Evolutionary conservation across 1,140 invertebrate genomes (phyloP), one percentile per base, ranked within the genome.

Genomic region (Lepidurus apus): DNA sequence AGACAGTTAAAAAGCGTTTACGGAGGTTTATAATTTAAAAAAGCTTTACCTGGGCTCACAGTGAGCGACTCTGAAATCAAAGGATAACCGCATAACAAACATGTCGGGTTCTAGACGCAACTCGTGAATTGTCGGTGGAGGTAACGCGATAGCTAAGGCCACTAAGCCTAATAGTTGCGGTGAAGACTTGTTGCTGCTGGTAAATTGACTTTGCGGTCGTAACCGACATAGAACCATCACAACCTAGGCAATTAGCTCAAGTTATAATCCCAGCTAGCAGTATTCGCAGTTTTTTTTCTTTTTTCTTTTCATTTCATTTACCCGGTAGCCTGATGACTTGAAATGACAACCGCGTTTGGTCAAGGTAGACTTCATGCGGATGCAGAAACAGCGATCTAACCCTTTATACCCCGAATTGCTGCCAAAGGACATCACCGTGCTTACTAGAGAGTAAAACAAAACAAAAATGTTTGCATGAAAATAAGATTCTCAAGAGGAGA

Each of bases 261-360:
- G 6, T 5, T 8, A 45, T 45, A n/a, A 44, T n/a, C 44, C 44
- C n/a, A 77, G 1, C 44, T 21, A 65, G 53, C 21, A 65, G 21
- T 11, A 26, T 34, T 34, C 34, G 3, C 4, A 34, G 34, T 34
- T 9, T 65, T 17, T n/a, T 65, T n/a, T 1, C 53, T 65, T 13
- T 65, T 21, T n/a, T 9, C 17, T n/a, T 6, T 65, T 21, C 53
- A 3, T 9, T 13, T 65, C 45, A n/a, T 21, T 92, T 89, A 98
- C 96, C 89, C 96, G 90, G 86, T 98, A 99, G 84, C 97, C 97
- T 76, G 96, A 98, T 26, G 95, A 97, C 85, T 98, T 98, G 85
- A 98, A 97, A 86, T 99, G 97, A 83, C 97, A 98, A 11, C 96
- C 97, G 83, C 96, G 87, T 87, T 98, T 99, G 21, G 96, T 98